Evolutionary conservation across 37 sponge, comb jelly and placozoan genomes (phyloP).

Genomic region (Ephydatia muelleri): DNA sequence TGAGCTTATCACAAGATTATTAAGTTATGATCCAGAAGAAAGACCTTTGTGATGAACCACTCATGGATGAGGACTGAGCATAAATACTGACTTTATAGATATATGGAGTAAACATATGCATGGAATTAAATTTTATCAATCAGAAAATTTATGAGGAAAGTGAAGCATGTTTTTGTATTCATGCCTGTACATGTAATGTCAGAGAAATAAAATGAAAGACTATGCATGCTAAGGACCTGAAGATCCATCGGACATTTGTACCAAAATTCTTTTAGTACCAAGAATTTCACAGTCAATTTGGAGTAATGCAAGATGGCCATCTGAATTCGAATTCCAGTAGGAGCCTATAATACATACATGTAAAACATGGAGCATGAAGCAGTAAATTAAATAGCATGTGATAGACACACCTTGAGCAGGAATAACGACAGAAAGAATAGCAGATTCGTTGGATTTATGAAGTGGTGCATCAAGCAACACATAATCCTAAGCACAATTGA

Average conservation of each 20-base stretch:
- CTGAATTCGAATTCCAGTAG: background rate
- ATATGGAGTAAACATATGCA: too few relatives aligned
- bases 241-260: background rate
- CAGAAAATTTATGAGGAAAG: too few relatives aligned
- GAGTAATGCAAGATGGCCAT: constrained; percentile 31
- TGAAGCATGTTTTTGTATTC: background rate
- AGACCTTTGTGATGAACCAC: constrained; percentile 39
- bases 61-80: constrained; percentile 32
- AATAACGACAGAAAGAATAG: constrained; percentile 55
- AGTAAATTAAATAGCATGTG: background rate
- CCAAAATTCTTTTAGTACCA: constrained; percentile 5
- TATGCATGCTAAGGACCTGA: background rate
- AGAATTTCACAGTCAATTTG: constrained; percentile 53
- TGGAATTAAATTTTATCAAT: background rate
- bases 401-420: constrained; percentile 22
- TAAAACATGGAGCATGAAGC: background rate
- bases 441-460: constrained; percentile 8
- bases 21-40: constrained; percentile 34
- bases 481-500: constrained; percentile 28
- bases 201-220: background rate
- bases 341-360: background rate
- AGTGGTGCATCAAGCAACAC: constrained; percentile 51
- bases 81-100: background rate
- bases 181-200: background rate
- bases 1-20: constrained; percentile 33